phyloP scores from a whole-genome alignment of 1,140 invertebrate species.

The Proctacanthus coquilletti region DNA sequence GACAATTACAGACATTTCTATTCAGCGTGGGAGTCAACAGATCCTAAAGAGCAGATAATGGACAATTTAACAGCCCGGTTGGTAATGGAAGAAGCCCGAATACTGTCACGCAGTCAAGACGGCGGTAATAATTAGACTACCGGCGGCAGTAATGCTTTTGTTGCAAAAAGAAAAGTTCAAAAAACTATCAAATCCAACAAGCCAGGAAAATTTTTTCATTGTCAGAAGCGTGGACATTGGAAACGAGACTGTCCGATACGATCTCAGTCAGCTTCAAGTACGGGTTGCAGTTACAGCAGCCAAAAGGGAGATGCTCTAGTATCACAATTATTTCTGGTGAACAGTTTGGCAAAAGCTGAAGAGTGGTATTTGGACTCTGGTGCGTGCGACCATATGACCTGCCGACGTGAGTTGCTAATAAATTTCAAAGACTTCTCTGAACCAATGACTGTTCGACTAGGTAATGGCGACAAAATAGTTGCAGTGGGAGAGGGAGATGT shows the following conservation, averaged over 20 bases:
- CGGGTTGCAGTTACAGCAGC: too few relatives aligned
- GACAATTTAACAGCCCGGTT: conserved; percentile 11
- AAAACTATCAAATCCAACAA: conserved; percentile 1
- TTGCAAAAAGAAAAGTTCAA: conserved; percentile 3
- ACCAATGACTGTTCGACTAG: too few relatives aligned
- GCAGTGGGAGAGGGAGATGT: too few relatives aligned
- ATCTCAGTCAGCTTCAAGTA: neutral
- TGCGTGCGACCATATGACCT: too few relatives aligned
- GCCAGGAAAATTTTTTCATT: conserved; percentile 9
- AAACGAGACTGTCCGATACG: conserved; percentile 6
- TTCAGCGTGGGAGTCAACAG: conserved; percentile 14
- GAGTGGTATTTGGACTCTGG: too few relatives aligned
- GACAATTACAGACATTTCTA: conserved; percentile 13
- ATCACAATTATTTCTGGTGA: too few relatives aligned
- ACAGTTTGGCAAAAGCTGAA: too few relatives aligned
- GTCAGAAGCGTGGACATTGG: conserved; percentile 8
- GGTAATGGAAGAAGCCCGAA: conserved; percentile 12
- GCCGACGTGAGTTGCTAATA: too few relatives aligned
- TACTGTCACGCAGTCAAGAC: neutral
- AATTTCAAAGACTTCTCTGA: too few relatives aligned
- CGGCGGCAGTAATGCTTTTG: conserved; percentile 1
- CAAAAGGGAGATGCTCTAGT: too few relatives aligned
- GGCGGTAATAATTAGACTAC: too few relatives aligned
- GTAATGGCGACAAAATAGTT: too few relatives aligned
- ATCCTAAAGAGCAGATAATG: conserved; percentile 10